Conservation (phyloP, 2,888 invertebrate species). For the Cheilosia impressa region DNA sequence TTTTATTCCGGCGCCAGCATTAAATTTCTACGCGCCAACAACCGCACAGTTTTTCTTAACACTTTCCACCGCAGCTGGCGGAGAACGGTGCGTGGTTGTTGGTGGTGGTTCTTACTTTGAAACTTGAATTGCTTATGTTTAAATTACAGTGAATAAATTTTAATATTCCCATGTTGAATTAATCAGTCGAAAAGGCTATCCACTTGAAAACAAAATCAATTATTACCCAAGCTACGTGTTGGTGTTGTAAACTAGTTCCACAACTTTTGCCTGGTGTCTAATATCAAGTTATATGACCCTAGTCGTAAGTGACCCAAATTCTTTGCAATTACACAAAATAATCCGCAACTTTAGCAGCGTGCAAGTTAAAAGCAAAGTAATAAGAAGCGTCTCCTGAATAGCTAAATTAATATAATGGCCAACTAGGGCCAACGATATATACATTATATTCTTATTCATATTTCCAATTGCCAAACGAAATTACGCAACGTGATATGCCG, state of each 20-base stretch:
- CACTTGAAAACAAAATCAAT: slow-evolving; percentile 68
- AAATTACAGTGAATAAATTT: slow-evolving; percentile 68
- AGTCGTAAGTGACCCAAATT: slow-evolving; percentile 69
- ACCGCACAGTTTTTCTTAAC: slow-evolving; percentile 58
- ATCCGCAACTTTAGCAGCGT: slow-evolving; percentile 48
- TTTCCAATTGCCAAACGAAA: slow-evolving; percentile 61
- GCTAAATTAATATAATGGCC: slow-evolving; percentile 67
- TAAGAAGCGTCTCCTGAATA: slow-evolving; percentile 40
- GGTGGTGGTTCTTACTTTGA: not conserved
- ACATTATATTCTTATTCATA: slow-evolving; percentile 24
- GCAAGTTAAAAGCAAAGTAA: slow-evolving; percentile 32
- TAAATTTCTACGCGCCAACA: slow-evolving; percentile 55
- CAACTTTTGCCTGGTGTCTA: slow-evolving; percentile 52
- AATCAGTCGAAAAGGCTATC: slow-evolving; percentile 60
- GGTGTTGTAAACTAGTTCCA: slow-evolving; percentile 60
- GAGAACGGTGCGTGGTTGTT: not conserved
- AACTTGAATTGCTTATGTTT: slow-evolving; percentile 56
- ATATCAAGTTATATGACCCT: slow-evolving; percentile 70
- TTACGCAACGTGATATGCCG: slow-evolving; percentile 72
- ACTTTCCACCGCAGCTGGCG: slow-evolving; percentile 39
- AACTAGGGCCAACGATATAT: slow-evolving; percentile 28
- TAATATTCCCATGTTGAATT: slow-evolving; percentile 63
- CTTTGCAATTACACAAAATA: slow-evolving; percentile 58
- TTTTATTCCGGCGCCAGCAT: slow-evolving; percentile 66
- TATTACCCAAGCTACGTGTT: slow-evolving; percentile 39